Conservation (phyloP, 2,113 vertebrate species). For the Delphinapterus leucas region DNA sequence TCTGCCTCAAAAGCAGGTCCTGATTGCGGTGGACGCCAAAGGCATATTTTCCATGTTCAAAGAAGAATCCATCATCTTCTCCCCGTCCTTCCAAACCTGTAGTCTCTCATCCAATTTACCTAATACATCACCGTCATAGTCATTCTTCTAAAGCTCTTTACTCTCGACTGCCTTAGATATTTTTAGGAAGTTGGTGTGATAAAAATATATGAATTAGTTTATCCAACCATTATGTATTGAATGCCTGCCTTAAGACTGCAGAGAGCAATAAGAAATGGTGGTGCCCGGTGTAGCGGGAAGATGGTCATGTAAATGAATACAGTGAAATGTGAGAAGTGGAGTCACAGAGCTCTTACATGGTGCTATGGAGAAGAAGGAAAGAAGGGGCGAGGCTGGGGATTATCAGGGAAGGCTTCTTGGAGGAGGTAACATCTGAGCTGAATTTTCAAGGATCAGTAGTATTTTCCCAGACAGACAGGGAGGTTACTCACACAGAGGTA, state of each 20-base stretch:
- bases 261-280: not conserved
- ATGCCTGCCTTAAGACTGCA: not conserved
- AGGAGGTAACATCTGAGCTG: not conserved
- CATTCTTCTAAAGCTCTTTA: not conserved
- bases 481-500: not conserved
- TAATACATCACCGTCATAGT: slow-evolving; percentile 30
- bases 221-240: not conserved
- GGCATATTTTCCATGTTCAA: slow-evolving; percentile 57
- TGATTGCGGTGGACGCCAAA: slow-evolving; percentile 39
- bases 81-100: slow-evolving; percentile 18
- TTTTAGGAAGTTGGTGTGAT: slow-evolving; percentile 2
- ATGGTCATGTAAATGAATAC: not conserved
- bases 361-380: not conserved
- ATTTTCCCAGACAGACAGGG: not conserved
- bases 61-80: slow-evolving; percentile 45
- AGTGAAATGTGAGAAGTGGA: not conserved
- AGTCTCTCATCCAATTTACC: slow-evolving; percentile 38
- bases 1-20: slow-evolving; percentile 44
- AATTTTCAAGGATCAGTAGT: not conserved
- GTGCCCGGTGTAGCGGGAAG: not conserved
- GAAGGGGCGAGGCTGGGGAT: not conserved
- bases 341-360: not conserved
- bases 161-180: not conserved
- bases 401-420: not conserved
- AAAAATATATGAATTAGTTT: not conserved